phyloP scores from a whole-genome alignment of 1,140 invertebrate genomes.

The Pteromalus puparum region DNA sequence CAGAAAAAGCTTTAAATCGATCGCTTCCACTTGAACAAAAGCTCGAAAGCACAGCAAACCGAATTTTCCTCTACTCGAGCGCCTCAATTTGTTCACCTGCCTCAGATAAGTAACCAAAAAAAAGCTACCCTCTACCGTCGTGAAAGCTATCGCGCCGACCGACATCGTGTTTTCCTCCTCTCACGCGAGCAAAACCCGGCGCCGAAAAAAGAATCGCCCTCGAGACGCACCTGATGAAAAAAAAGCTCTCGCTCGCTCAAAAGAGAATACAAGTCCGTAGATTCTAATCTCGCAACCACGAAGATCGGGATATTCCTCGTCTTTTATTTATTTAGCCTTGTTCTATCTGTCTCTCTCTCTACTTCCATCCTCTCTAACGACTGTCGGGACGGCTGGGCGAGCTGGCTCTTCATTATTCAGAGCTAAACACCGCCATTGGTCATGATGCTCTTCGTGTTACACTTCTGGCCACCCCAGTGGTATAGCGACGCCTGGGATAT shows the following conservation, averaged over 20 bases:
- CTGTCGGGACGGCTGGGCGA: slow-evolving; percentile 52
- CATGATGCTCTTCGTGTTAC: slow-evolving; percentile 58
- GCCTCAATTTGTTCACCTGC: no score
- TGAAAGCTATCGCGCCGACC: no score
- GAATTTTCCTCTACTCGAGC: no score
- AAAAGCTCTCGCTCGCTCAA: neutral
- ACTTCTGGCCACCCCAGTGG: slow-evolving; percentile 12
- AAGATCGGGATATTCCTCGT: slow-evolving; percentile 11
- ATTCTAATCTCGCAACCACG: neutral
- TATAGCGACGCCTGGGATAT: neutral
- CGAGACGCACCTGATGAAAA: neutral
- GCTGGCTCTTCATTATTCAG: slow-evolving; percentile 67
- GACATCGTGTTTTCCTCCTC: no score
- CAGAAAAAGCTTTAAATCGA: no score
- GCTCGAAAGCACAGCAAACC: no score
- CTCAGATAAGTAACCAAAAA: no score
- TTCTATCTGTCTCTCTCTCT: neutral
- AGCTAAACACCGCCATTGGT: slow-evolving; percentile 67
- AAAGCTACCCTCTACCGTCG: no score
- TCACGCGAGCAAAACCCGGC: no score
- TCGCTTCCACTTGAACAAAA: no score
- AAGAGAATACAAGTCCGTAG: neutral
- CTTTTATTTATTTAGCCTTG: slow-evolving; percentile 36
- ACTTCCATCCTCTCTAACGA: slow-evolving; percentile 16
- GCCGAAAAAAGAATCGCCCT: neutral